Conservation (phyloP, 2,113 vertebrate genomes). For the Pterocles orientalis region DNA sequence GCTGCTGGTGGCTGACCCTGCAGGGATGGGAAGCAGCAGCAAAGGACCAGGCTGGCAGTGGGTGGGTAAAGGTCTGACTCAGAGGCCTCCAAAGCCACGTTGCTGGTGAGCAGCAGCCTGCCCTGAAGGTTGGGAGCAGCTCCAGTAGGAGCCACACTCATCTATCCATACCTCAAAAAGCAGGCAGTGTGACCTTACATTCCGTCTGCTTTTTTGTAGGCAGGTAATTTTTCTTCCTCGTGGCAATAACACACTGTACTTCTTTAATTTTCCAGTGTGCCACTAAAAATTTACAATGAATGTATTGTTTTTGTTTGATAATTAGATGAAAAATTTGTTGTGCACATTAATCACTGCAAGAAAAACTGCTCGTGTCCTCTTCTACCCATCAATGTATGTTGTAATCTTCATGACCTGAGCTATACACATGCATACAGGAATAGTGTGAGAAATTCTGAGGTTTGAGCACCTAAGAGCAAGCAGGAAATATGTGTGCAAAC, state of each 20-base stretch:
- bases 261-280: background rate
- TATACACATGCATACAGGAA: background rate
- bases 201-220: background rate
- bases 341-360: background rate
- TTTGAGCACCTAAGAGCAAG: background rate
- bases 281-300: background rate
- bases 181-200: rapidly evolving
- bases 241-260: background rate
- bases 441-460: background rate
- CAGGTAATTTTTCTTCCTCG: background rate
- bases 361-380: background rate
- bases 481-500: background rate
- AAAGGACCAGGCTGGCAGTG: background rate
- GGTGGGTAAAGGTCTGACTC: background rate
- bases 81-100: background rate
- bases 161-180: background rate
- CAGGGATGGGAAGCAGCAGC: background rate
- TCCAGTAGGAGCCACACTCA: background rate
- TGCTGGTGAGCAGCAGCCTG: background rate
- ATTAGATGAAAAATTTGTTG: background rate
- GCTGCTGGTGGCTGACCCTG: background rate
- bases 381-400: background rate
- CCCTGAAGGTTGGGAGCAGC: background rate
- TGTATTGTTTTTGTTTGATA: background rate
- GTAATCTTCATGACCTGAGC: background rate